Conservation (phyloP, 2,797 vertebrate genomes). For the Enteromius thamalakanensis region DNA sequence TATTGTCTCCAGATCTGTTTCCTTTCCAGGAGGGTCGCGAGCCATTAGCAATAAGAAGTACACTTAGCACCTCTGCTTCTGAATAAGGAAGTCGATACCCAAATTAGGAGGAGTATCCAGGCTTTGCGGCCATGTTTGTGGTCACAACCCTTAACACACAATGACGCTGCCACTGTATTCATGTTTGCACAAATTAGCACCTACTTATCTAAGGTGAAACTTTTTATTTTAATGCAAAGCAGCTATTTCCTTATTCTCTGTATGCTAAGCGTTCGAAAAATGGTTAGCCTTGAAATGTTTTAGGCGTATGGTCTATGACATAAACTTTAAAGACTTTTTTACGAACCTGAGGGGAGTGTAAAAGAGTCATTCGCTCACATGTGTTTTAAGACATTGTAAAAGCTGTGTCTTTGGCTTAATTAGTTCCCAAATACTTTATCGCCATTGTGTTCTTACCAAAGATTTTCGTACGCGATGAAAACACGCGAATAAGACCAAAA, state of each 20-base stretch:
- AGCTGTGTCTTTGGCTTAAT: slow-evolving; percentile 15
- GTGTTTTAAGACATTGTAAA: slow-evolving; percentile 42
- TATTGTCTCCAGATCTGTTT: slow-evolving; percentile 58
- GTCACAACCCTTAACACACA: slow-evolving; percentile 3
- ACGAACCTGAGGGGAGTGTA: slow-evolving; percentile 48
- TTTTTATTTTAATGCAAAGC: slow-evolving; percentile 79
- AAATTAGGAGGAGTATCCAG: slow-evolving; percentile 33
- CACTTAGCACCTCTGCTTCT: slow-evolving; percentile 67
- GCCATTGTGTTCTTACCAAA: slow-evolving; percentile 28
- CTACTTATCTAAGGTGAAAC: slow-evolving; percentile 67
- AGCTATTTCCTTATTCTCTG: slow-evolving; percentile 62
- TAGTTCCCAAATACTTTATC: slow-evolving; percentile 39
- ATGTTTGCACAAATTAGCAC: slow-evolving; percentile 68
- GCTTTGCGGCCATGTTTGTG: neutral
- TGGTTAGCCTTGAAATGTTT: slow-evolving; percentile 31
- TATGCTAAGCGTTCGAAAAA: slow-evolving; percentile 53
- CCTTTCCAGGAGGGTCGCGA: slow-evolving; percentile 40
- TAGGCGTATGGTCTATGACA: slow-evolving; percentile 40
- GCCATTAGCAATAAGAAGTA: slow-evolving; percentile 68
- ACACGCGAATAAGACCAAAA: slow-evolving; percentile 1
- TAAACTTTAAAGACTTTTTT: slow-evolving; percentile 53
- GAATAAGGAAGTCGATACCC: slow-evolving; percentile 41
- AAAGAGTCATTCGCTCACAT: slow-evolving; percentile 41
- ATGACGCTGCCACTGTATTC: slow-evolving; percentile 39
- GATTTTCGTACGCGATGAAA: neutral